phyloP scores from a whole-genome alignment of 2,113 vertebrate genomes.

The Tenebrosternarchus preto region DNA sequence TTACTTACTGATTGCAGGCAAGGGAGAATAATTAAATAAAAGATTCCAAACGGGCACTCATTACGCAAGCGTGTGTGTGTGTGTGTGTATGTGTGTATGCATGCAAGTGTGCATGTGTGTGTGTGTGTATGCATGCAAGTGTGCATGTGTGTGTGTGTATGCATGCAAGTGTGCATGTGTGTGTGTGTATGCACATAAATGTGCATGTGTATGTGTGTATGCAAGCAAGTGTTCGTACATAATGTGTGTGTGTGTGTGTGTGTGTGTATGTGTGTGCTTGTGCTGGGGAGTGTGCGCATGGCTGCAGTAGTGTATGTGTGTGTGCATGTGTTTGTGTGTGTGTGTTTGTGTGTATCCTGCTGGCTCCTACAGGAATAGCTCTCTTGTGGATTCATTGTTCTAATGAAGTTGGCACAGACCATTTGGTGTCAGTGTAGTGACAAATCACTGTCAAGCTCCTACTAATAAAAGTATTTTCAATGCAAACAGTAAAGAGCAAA shows the following conservation, averaged over 20 bases:
- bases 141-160: constrained; percentile 1
- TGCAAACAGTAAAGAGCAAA: constrained; percentile 47
- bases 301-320: no score
- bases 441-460: constrained; percentile 55
- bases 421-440: constrained; percentile 48
- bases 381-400: constrained; percentile 58
- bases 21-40: constrained; percentile 57
- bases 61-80: constrained; percentile 57
- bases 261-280: background rate
- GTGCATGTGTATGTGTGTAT: constrained; percentile 18
- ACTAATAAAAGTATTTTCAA: constrained; percentile 40
- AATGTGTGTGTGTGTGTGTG: constrained; percentile 4
- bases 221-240: constrained; percentile 34
- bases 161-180: constrained; percentile 30
- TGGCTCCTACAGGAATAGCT: constrained; percentile 56
- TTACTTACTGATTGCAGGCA: constrained; percentile 60
- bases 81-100: constrained; percentile 19
- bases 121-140: background rate
- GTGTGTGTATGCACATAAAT: constrained; percentile 32
- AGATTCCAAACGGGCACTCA: constrained; percentile 56
- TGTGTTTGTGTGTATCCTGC: constrained; percentile 44
- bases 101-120: constrained; percentile 3
- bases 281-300: no score
- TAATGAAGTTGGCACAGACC: constrained; percentile 54
- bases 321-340: constrained; percentile 8